phyloP scores from a whole-genome alignment of 2,113 vertebrate genomes.

The Orientallactaga bullata region DNA sequence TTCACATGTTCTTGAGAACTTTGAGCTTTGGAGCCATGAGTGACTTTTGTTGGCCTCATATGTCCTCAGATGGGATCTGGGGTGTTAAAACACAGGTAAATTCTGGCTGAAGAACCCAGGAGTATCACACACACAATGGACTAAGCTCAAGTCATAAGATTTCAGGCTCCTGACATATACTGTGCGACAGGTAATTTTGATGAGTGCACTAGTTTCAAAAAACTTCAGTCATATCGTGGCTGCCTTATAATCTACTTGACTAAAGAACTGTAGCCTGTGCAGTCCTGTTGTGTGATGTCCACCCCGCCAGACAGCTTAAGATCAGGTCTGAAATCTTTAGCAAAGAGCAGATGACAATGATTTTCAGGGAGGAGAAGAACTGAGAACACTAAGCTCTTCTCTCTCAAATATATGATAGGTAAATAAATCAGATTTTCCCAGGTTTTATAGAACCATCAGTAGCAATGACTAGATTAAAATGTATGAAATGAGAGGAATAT shows the following conservation, averaged over 20 bases:
- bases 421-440: not conserved
- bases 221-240: not conserved
- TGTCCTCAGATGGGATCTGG: not conserved
- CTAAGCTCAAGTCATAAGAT: not conserved
- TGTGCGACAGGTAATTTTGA: not conserved
- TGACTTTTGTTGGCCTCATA: not conserved
- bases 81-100: not conserved
- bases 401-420: not conserved
- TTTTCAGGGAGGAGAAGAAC: not conserved
- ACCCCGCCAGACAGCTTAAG: not conserved
- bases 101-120: not conserved
- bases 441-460: not conserved
- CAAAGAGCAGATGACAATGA: not conserved
- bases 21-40: not conserved
- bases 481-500: not conserved
- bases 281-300: not conserved
- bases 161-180: not conserved
- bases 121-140: not conserved
- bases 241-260: constrained; percentile 19
- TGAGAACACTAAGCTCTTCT: not conserved
- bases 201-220: not conserved
- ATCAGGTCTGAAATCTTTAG: not conserved
- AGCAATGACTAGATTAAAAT: constrained; percentile 17
- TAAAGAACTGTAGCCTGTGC: not conserved
- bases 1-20: not conserved